Evolutionary conservation across 1,140 invertebrate genomes (phyloP), one percentile per base, ranked within the genome.

Genomic region (Heliothis virescens): DNA sequence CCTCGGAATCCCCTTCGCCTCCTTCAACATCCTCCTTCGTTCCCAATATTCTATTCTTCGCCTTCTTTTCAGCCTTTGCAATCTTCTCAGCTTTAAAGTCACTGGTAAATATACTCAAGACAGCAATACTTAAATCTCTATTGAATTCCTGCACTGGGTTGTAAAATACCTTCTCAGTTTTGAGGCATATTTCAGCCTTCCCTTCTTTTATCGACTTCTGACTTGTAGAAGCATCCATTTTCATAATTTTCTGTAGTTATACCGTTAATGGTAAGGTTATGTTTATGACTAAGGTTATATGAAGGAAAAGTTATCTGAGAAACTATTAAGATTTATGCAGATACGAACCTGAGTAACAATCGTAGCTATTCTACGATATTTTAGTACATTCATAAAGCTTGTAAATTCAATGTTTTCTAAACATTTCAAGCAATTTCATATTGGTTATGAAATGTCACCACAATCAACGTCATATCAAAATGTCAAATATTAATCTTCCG

Each of bases 111-210:
- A 95, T 91, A 81, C 95, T 96, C 16, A 97, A 83, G 2, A 96
- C 96, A 3, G 96, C 95, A 85, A 97, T 95, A 92, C 96, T 99
- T n/a, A 99, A 93, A 95, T 99, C 99, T 87, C 99, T 95, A 90
- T 99, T 99, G 87, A 99, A 99, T 94, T 99, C 98, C 94, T 99
- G 99, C 16, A 99, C 99, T 2, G 98, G 98, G 95, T 99, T 99
- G 89, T 99, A 99, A 94, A 99, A 99, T 0, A 99, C 98, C 90
- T 97, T 96, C 62, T 96, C 96, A 16, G 95, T 89, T 11, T 96
- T 96, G 15, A 97, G 93, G 13, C 95, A 86, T 79, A 98, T 96
- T 87, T 96, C 96, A 2, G 98, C 98, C 88, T 96, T 95, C 0
- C 98, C 98, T 95, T 99, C 98, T 77, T 87, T 89, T 74, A 93